These are phyloP conservation scores for Pimpla rufipes DNA, from an alignment of 2,888 invertebrate genomes.

Conservation along the genomic window DNA sequence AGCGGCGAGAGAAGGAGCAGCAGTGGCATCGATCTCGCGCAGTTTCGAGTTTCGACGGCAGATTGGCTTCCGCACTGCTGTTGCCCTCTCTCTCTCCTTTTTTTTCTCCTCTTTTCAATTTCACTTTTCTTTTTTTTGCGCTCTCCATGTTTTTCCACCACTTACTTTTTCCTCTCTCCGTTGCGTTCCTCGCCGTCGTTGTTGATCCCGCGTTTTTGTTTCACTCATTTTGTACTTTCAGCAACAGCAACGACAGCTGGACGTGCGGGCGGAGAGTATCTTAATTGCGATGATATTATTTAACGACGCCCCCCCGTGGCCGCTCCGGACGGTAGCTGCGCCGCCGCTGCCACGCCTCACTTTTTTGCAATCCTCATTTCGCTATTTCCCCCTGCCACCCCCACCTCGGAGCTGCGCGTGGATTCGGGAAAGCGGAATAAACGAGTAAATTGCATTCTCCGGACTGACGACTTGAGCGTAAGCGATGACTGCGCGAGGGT, in stretches of 20 bases:
- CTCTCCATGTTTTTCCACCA: background rate
- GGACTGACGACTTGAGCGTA: background rate
- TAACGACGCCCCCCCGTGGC: conserved; percentile 46
- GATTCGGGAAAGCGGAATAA: conserved; percentile 26
- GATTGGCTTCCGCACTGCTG: conserved; percentile 28
- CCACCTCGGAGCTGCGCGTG: background rate
- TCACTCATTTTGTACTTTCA: background rate
- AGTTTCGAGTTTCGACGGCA: conserved; percentile 30
- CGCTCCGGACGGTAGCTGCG: conserved; percentile 19
- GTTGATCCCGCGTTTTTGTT: background rate
- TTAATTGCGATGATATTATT: conserved; percentile 73
- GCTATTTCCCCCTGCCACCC: background rate
- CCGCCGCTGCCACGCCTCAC: background rate
- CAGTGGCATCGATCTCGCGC: conserved; percentile 23
- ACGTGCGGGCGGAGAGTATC: conserved; percentile 50
- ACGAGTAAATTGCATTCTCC: conserved; percentile 30
- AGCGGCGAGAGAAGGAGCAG: conserved; percentile 1
- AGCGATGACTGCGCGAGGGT: background rate
- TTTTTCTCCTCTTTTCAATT: background rate
- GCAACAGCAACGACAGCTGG: conserved; percentile 12
- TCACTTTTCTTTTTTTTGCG: background rate
- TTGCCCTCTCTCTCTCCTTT: conserved; percentile 16
- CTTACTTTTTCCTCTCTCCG: background rate
- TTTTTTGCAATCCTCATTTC: conserved; percentile 14
- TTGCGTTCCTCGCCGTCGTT: conserved; percentile 14